Percentiles rank a stretch among this genome's conserved stretches.
phyloP scores from a whole-genome alignment of 2,797 vertebrate genomes.

The Propithecus deckenii region DNA sequence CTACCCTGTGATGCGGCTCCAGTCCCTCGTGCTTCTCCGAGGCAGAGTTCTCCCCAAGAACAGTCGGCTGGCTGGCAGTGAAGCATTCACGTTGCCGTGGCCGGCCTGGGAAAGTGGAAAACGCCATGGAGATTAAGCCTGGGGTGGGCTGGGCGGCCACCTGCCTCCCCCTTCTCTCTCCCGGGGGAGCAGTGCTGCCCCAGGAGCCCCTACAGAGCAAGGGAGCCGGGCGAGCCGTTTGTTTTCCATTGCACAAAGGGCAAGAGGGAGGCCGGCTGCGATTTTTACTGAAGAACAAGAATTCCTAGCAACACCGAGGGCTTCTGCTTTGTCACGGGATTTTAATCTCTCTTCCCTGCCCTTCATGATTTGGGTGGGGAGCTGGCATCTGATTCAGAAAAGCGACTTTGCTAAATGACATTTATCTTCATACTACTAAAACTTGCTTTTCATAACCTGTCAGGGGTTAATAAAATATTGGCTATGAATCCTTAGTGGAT shows the following conservation, averaged over 20 bases:
- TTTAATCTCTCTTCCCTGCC: not conserved
- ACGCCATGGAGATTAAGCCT: conserved; percentile 50
- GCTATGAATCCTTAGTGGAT: not conserved
- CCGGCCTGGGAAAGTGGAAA: conserved; percentile 55
- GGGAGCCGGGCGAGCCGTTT: not conserved
- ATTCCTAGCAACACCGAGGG: conserved; percentile 62
- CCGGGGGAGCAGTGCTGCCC: not conserved
- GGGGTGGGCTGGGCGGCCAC: not conserved
- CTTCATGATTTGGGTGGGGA: not conserved
- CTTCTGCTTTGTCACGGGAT: not conserved
- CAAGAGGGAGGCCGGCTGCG: not conserved
- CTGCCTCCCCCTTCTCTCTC: not conserved
- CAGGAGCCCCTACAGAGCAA: not conserved
- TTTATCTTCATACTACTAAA: not conserved
- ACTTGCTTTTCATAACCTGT: not conserved
- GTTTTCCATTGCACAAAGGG: not conserved
- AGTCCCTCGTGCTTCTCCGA: not conserved
- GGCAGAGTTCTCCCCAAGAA: not conserved
- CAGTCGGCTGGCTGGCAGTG: not conserved
- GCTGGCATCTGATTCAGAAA: not conserved
- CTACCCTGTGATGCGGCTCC: accelerated
- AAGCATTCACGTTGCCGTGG: not conserved
- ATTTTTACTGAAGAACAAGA: conserved; percentile 38
- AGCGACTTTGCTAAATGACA: not conserved
- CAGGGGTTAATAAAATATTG: not conserved